Evolutionary conservation across 2,888 invertebrate genomes (phyloP), one percentile per base, ranked within the genome.

Genomic region (Dioctria rufipes): DNA sequence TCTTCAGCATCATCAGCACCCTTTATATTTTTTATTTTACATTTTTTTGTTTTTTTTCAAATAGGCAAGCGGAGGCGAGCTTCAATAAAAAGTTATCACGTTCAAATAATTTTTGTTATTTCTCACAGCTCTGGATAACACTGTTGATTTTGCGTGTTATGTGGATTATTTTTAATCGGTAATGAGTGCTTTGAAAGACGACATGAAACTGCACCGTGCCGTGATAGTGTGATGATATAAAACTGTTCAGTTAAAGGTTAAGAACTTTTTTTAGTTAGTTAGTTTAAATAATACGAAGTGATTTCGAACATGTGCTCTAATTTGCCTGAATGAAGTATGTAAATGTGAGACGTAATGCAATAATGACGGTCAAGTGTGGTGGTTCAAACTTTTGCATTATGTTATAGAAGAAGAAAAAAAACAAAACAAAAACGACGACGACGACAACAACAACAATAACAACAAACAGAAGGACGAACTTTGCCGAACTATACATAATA

Each of bases 71-170:
- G 46, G 46, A 67, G n/a, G 67, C 25, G 67, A 42, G 65, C 42
- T 39, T 46, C n/a, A 43, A 46, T 46, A 11, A 46, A 13, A 67
- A 46, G 46, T 67, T 67, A 69, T 69, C 69, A 37, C 54, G 40
- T 69, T 51, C 51, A 69, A 69, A 69, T 69, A 37, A 51, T 69
- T 69, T 69, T 69, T 69, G 37, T 69, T 39, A 51, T 69, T 69
- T 37, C 69, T 6, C 51, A 25, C 25, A 69, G 51, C 51, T 69
- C 11, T 54, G 69, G 69, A 69, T 69, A 73, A 60, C 73, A 60
- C 73, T 40, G 58, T 40, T 40, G 42, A 25, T 25, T 25, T 25
- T 25, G 25, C n/a, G 73, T 40, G 73, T 51, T 60, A 60, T 60
- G 73, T 73, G n/a, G 71, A n/a, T 54, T 49, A n/a, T 8, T n/a